Percentiles rank a stretch among this genome's conserved stretches.
Conservation (phyloP, 2,113 vertebrate genomes). For the Pionites leucogaster region DNA sequence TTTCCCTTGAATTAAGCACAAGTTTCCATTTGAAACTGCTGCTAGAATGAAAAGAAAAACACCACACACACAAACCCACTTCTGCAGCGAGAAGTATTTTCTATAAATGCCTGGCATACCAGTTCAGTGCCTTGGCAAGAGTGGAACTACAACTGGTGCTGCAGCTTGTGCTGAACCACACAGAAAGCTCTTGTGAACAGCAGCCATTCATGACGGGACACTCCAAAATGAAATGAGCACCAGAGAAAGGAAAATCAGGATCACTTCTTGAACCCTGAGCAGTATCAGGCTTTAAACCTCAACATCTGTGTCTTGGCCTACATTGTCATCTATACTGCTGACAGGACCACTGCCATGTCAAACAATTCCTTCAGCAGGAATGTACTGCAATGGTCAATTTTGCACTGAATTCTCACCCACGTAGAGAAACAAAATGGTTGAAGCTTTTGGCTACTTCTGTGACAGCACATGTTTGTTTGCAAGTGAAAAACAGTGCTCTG, state of each 20-base stretch:
- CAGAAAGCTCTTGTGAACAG: background rate
- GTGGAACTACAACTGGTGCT: background rate
- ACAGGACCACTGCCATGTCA: conserved; percentile 36
- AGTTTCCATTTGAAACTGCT: background rate
- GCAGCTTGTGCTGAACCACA: background rate
- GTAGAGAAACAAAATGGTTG: background rate
- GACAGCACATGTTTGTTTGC: background rate
- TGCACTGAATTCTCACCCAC: background rate
- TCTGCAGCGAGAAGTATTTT: background rate
- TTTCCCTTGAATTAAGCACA: background rate
- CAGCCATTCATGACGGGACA: rapidly evolving
- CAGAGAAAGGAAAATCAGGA: background rate
- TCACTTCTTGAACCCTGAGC: background rate
- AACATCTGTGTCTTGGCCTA: background rate
- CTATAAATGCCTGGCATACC: background rate
- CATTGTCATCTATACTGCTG: background rate
- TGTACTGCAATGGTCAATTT: background rate
- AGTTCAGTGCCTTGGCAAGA: background rate
- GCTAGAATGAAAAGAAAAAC: background rate
- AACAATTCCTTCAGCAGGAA: conserved; percentile 33
- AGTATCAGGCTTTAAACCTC: background rate
- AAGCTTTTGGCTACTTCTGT: background rate
- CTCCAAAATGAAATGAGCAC: background rate
- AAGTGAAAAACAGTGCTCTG: background rate
- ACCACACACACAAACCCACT: background rate